Conservation (phyloP, 1,140 invertebrate species). For the Druon quercuslanigerum region DNA sequence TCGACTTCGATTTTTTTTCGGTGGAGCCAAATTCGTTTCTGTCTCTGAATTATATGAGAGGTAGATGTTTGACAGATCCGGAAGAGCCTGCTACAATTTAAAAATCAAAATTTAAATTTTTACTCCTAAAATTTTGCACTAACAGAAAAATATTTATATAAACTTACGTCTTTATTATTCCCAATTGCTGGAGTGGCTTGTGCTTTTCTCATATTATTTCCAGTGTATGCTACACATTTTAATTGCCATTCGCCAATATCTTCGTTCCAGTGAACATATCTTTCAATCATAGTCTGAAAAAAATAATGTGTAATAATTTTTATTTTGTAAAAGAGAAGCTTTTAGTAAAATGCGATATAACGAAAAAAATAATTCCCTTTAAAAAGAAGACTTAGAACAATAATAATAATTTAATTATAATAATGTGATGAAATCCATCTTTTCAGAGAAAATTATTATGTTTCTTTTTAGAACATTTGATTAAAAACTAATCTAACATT, state of each 20-base stretch:
- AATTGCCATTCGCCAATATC: conserved; percentile 99
- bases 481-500: neutral
- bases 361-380: too few relatives aligned
- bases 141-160: neutral
- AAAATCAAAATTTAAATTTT: conserved; percentile 38
- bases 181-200: conserved; percentile 59
- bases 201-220: conserved; percentile 96
- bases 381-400: too few relatives aligned
- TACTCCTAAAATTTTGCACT: conserved; percentile 7
- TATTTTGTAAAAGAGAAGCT: too few relatives aligned
- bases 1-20: conserved; percentile 65
- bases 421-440: neutral
- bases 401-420: conserved; percentile 33
- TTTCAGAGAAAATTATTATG: neutral
- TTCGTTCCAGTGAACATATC: conserved; percentile 97
- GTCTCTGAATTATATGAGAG: conserved; percentile 67
- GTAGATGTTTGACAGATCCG: conserved; percentile 73
- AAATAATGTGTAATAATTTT: neutral
- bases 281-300: conserved; percentile 89
- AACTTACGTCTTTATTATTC: conserved; percentile 64
- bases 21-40: conserved; percentile 62
- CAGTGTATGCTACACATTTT: conserved; percentile 98
- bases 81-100: conserved; percentile 60
- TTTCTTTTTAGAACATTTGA: neutral
- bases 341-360: too few relatives aligned